Percentiles rank a stretch among this genome's conserved stretches.
Conservation (phyloP, 1,140 invertebrate species). For the Caenorhabditis briggsae region DNA sequence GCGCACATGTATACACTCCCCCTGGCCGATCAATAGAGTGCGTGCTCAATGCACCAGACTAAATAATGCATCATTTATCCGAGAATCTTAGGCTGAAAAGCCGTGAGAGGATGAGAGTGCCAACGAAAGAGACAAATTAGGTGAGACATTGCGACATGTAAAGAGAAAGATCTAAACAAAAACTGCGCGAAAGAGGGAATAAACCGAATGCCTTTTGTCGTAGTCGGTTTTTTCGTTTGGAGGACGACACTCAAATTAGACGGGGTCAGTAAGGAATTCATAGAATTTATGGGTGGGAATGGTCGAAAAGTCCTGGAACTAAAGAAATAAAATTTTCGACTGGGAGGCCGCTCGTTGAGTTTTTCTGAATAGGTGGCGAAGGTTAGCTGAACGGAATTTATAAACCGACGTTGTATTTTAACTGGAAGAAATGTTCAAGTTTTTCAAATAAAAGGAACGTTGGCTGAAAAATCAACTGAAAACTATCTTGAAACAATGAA, state of each 20-base stretch:
- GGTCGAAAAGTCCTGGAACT: not conserved
- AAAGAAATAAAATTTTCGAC: not conserved
- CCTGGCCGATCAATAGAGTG: constrained; percentile 37
- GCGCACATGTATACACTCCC: not conserved
- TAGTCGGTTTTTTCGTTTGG: constrained; percentile 26
- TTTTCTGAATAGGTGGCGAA: too few relatives aligned
- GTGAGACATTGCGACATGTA: constrained; percentile 6
- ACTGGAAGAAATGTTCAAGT: too few relatives aligned
- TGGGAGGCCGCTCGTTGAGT: not conserved
- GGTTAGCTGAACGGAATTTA: not conserved
- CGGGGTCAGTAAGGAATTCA: not conserved
- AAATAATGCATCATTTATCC: constrained; percentile 52
- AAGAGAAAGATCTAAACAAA: not conserved
- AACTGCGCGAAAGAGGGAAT: not conserved
- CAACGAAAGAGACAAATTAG: not conserved
- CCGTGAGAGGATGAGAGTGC: not conserved
- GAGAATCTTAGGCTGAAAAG: constrained; percentile 45
- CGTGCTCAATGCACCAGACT: constrained; percentile 42
- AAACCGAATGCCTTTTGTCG: not conserved
- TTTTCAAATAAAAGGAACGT: too few relatives aligned
- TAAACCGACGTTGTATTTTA: not conserved
- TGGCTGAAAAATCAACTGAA: too few relatives aligned
- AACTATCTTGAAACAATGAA: too few relatives aligned
- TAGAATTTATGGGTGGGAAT: constrained; percentile 4
- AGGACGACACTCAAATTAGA: constrained; percentile 41